Percentiles rank a stretch among this genome's conserved stretches.
Conservation (phyloP, 1,140 invertebrate species). For the Zaprionus inermis region DNA sequence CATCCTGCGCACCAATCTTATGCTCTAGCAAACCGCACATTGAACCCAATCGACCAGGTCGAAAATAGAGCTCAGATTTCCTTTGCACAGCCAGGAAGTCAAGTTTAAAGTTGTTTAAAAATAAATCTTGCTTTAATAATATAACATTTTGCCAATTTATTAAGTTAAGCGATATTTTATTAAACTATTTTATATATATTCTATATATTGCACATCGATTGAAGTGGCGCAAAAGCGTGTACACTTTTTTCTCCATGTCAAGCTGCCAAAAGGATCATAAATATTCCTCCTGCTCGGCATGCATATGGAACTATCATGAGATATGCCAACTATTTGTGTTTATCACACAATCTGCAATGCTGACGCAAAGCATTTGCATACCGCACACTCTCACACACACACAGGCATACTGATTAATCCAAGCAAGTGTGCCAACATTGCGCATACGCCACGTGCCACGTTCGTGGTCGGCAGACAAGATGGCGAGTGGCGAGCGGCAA, state of each 20-base stretch:
- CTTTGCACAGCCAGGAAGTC: not conserved
- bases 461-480: not conserved
- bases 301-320: slow-evolving; percentile 5
- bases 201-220: not conserved
- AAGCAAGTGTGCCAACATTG: slow-evolving; percentile 50
- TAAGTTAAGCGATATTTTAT: not conserved
- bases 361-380: slow-evolving; percentile 34
- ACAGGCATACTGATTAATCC: slow-evolving; percentile 41
- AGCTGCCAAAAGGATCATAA: not conserved
- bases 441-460: slow-evolving; percentile 67
- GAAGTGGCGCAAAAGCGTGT: not conserved
- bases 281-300: not conserved
- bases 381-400: slow-evolving; percentile 12
- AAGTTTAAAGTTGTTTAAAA: not conserved
- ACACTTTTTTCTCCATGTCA: not conserved
- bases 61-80: not conserved
- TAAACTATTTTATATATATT: not conserved
- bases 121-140: not conserved
- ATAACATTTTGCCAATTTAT: not conserved
- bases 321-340: slow-evolving; percentile 13
- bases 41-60: not conserved
- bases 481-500: slow-evolving; percentile 1
- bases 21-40: not conserved
- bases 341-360: slow-evolving; percentile 22
- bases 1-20: not conserved